Conservation (phyloP, 2,888 invertebrate genomes). For the Empis livida region DNA sequence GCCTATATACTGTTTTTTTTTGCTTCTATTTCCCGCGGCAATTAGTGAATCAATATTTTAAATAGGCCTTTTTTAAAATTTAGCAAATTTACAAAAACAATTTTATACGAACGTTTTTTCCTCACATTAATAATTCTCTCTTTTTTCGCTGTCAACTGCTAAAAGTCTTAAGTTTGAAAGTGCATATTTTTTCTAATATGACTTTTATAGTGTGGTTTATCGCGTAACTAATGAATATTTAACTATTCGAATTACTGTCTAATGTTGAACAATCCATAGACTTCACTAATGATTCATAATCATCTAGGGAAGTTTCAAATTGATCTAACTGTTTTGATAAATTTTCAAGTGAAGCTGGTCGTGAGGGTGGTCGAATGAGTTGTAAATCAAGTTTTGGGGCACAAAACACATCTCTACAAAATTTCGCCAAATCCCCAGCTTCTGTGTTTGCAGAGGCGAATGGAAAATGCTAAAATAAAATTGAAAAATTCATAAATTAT, state of each 20-base stretch:
- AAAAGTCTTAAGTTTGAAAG: too few species aligned
- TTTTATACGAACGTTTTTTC: too few species aligned
- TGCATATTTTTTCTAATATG: too few species aligned
- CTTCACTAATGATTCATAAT: slow-evolving; percentile 34
- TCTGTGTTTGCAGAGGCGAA: slow-evolving; percentile 35
- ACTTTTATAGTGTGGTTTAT: too few species aligned
- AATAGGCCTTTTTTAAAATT: too few species aligned
- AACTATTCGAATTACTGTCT: slow-evolving; percentile 1
- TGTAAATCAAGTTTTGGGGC: slow-evolving; percentile 29
- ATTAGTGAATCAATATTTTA: too few species aligned
- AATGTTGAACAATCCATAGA: not conserved
- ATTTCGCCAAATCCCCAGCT: slow-evolving; percentile 35
- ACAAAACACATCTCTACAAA: slow-evolving; percentile 35
- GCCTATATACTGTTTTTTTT: too few species aligned
- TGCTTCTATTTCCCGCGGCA: too few species aligned
- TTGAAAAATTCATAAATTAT: too few species aligned
- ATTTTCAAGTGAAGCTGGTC: slow-evolving; percentile 5
- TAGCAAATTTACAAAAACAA: too few species aligned
- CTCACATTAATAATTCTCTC: too few species aligned
- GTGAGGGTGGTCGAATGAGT: slow-evolving; percentile 15
- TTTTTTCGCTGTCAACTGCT: too few species aligned
- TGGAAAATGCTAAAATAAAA: slow-evolving; percentile 28
- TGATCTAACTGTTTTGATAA: slow-evolving; percentile 31
- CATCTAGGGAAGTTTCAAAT: slow-evolving; percentile 35
- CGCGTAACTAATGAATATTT: not conserved